Conservation (phyloP, 2,113 vertebrate species). For the Bothrops jararaca region DNA sequence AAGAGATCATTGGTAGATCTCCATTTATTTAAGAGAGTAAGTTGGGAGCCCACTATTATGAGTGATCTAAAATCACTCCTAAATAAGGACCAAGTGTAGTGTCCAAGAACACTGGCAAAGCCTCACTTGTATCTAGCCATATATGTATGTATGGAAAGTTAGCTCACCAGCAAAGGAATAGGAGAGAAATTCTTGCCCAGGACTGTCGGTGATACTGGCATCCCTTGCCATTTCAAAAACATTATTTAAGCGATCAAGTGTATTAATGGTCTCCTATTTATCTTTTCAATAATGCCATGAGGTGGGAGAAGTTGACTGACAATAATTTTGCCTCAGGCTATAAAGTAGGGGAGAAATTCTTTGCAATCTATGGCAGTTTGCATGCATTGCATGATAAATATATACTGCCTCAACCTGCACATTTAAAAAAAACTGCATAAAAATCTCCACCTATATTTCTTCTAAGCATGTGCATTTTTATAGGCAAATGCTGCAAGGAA, state of each 20-base stretch:
- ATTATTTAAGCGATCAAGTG: background rate
- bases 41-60: background rate
- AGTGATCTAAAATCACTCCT: background rate
- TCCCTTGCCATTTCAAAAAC: background rate
- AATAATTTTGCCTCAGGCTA: background rate
- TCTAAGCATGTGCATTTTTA: background rate
- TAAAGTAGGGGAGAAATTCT: background rate
- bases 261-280: background rate
- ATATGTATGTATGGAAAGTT: background rate
- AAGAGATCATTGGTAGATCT: background rate
- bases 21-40: background rate
- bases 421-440: background rate
- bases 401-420: background rate
- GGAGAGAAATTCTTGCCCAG: background rate
- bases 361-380: background rate
- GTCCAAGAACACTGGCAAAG: background rate
- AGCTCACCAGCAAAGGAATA: background rate
- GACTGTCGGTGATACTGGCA: background rate
- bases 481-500: background rate
- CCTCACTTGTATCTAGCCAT: background rate
- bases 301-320: background rate
- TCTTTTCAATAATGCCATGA: background rate
- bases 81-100: background rate
- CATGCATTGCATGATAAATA: background rate
- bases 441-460: background rate